Evolutionary conservation across 1,140 invertebrate species (phyloP), one percentile per base, ranked within the genome.

Genomic region (Ostrea edulis): DNA sequence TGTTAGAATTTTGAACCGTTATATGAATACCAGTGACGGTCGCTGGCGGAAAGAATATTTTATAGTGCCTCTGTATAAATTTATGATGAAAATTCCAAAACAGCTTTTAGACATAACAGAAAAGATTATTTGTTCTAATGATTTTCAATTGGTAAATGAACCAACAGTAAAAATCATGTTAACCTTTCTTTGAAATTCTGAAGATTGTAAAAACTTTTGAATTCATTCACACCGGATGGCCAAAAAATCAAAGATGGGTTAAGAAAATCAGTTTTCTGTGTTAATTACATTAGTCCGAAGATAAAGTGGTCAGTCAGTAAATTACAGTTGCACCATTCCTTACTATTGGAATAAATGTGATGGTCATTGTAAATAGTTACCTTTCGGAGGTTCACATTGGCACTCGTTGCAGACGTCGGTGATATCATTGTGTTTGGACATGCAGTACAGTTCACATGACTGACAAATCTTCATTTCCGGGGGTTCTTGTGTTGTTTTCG

Each of bases 361-460:
- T 44, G 35, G 35, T 44, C 35, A 44, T 44, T 44, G 35, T 44
- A 44, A 44, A 1, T 44, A 44, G 35, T 29, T 71, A 71, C 68
- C 68, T 71, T 71, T 71, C 29, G 68, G 68, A 5, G 68, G 68
- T 35, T 71, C 68, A 71, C 68, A 71, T 25, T 71, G 68, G 68
- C 68, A 71, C 25, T 71, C 68, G 22, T 71, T 71, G 68, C 68
- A 71, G 29, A 71, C 22, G 25, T 71, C 68, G 11, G 68, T 12
- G 14, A 35, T 12, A 35, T 14, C 9, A 2, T 71, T 71, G 68
- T 71, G 68, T 35, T 71, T 71, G 8, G 68, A 29, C 68, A 71
- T 71, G 29, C 68, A 71, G 25, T 71, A 71, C 68, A 71, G 22
- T 35, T 71, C 68, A 71, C 68, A 71, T 22, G 68, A 71, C 68